These are phyloP conservation scores for Zosterops borbonicus DNA, from an alignment of 2,113 vertebrate species.

Conservation along the genomic window DNA sequence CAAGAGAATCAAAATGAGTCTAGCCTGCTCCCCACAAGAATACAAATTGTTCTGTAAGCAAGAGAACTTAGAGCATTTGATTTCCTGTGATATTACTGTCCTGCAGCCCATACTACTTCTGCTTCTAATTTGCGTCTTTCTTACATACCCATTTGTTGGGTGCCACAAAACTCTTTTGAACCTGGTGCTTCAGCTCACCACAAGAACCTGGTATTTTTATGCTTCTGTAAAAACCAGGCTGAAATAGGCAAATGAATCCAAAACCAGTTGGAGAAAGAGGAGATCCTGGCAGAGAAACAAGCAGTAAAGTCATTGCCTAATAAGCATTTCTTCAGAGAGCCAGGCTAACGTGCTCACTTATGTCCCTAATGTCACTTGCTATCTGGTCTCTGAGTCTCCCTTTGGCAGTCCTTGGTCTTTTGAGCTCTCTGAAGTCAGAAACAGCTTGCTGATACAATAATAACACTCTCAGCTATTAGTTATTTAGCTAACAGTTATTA, in stretches of 20 bases:
- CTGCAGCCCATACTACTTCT: not conserved
- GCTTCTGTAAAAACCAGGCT: not conserved
- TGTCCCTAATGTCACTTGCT: not conserved
- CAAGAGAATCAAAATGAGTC: constrained; percentile 10
- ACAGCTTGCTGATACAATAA: not conserved
- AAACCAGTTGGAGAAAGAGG: not conserved
- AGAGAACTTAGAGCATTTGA: not conserved
- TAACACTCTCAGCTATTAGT: not conserved
- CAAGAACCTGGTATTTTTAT: not conserved
- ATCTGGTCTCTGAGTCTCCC: not conserved
- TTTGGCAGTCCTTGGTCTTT: not conserved
- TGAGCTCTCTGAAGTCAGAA: not conserved
- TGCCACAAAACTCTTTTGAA: not conserved
- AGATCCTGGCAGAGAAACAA: not conserved
- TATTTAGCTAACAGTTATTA: too few species aligned
- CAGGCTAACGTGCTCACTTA: not conserved
- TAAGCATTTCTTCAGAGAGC: not conserved
- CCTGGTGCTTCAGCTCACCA: not conserved
- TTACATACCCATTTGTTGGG: not conserved
- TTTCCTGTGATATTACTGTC: not conserved
- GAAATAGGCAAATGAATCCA: not conserved
- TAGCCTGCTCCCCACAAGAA: constrained; percentile 23
- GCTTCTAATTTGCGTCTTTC: not conserved
- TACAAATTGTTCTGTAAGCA: constrained; percentile 5
- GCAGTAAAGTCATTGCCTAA: not conserved